phyloP scores from a whole-genome alignment of 2,797 vertebrate genomes.

The Sebastes miniatus region DNA sequence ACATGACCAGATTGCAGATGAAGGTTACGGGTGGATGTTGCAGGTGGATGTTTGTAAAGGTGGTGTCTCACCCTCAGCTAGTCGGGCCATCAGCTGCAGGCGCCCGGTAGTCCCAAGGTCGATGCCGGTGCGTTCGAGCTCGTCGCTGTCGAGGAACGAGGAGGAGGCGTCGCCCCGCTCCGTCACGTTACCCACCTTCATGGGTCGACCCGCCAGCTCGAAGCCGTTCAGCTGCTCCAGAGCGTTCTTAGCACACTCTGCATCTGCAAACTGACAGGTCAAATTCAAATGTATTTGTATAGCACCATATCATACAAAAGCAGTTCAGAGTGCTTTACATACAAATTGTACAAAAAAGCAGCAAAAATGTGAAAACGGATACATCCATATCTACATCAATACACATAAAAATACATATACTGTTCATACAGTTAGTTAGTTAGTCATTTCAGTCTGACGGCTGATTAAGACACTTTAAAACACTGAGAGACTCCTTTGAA shows the following conservation, averaged over 20 bases:
- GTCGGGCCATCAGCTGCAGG: constrained; percentile 94
- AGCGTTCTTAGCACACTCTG: constrained; percentile 97
- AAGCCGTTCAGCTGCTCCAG: constrained; percentile 97
- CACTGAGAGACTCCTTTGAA: neutral
- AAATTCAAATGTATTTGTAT: too few relatives aligned
- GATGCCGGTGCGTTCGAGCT: constrained; percentile 93
- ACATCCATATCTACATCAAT: too few relatives aligned
- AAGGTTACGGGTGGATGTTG: neutral
- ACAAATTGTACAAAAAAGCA: too few relatives aligned
- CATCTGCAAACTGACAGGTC: constrained; percentile 88
- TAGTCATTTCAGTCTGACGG: too few relatives aligned
- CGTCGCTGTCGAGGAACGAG: constrained; percentile 94
- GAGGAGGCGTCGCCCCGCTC: constrained; percentile 92
- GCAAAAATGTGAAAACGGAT: too few relatives aligned
- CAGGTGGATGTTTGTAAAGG: neutral
- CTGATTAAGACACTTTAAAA: too few relatives aligned
- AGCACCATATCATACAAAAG: too few relatives aligned
- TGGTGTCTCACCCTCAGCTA: constrained; percentile 86
- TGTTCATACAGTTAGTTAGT: neutral
- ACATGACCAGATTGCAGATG: neutral
- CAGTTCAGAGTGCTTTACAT: too few relatives aligned
- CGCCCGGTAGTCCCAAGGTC: constrained; percentile 94
- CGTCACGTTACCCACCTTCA: constrained; percentile 97
- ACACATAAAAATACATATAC: too few relatives aligned
- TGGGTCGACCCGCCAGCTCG: constrained; percentile 94